Percentiles rank a stretch among this genome's conserved stretches.
Evolutionary conservation across 2,888 invertebrate genomes (phyloP).

Genomic region (Idaea biselata): DNA sequence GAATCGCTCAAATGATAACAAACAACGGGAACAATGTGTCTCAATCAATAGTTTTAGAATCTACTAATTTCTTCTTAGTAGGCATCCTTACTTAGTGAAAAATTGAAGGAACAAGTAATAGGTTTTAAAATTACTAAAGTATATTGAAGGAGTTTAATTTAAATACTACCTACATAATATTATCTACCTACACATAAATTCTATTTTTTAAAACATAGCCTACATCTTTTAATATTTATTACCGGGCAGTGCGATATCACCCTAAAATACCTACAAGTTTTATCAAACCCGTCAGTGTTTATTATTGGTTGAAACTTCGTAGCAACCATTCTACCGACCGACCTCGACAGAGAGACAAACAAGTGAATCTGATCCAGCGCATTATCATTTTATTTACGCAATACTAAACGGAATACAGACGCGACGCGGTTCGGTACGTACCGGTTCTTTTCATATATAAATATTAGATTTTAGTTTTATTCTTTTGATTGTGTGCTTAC

Average conservation of each 20-base stretch:
- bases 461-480: neutral
- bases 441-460: neutral
- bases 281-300: neutral
- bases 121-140: no score
- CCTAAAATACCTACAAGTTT: constrained; percentile 4
- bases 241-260: constrained; percentile 13
- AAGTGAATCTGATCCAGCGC: neutral
- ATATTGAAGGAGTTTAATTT: no score
- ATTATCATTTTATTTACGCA: neutral
- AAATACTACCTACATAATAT: no score
- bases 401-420: neutral
- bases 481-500: neutral
- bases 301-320: constrained; percentile 8
- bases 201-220: no score
- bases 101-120: no score
- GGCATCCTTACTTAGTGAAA: no score
- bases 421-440: neutral
- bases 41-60: no score
- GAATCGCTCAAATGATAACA: no score
- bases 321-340: constrained; percentile 8
- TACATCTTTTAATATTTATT: neutral
- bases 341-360: neutral
- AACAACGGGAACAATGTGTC: no score
- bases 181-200: no score
- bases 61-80: no score